phyloP scores from a whole-genome alignment of 2,888 invertebrate species.

The Platycheirus rosarum region DNA sequence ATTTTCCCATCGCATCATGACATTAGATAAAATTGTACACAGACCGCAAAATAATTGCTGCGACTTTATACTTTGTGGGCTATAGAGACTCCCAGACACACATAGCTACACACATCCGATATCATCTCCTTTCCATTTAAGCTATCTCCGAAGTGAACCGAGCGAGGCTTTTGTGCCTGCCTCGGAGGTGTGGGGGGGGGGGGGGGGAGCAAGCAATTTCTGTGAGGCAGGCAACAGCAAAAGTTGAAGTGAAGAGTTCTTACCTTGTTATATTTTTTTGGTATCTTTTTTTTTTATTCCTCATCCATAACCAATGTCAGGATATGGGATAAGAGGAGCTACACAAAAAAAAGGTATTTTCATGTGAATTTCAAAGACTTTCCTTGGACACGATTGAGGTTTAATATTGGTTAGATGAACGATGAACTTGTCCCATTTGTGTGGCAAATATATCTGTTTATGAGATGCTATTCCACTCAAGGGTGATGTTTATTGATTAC shows the following conservation, averaged over 20 bases:
- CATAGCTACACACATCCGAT: slow-evolving; percentile 43
- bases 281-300: slow-evolving; percentile 4
- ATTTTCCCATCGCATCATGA: slow-evolving; percentile 49
- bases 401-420: slow-evolving; percentile 54
- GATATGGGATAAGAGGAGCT: neutral
- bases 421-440: slow-evolving; percentile 68
- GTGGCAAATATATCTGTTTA: slow-evolving; percentile 26
- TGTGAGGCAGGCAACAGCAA: slow-evolving; percentile 7
- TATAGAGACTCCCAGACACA: slow-evolving; percentile 12
- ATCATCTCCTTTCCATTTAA: slow-evolving; percentile 50
- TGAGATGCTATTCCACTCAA: slow-evolving; percentile 48
- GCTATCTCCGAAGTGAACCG: slow-evolving; percentile 32
- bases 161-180: slow-evolving; percentile 7
- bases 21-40: slow-evolving; percentile 60
- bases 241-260: slow-evolving; percentile 14
- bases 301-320: slow-evolving; percentile 40
- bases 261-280: slow-evolving; percentile 34
- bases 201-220: slow-evolving; percentile 10
- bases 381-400: slow-evolving; percentile 48
- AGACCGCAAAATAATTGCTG: slow-evolving; percentile 66
- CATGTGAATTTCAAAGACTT: slow-evolving; percentile 43
- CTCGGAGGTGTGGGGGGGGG: neutral
- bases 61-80: slow-evolving; percentile 59
- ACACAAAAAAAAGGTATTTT: slow-evolving; percentile 34
- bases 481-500: slow-evolving; percentile 67